Evolutionary conservation across 2,797 vertebrate species (phyloP), one percentile per base, ranked within the genome.

Genomic region (Sylvia borin): DNA sequence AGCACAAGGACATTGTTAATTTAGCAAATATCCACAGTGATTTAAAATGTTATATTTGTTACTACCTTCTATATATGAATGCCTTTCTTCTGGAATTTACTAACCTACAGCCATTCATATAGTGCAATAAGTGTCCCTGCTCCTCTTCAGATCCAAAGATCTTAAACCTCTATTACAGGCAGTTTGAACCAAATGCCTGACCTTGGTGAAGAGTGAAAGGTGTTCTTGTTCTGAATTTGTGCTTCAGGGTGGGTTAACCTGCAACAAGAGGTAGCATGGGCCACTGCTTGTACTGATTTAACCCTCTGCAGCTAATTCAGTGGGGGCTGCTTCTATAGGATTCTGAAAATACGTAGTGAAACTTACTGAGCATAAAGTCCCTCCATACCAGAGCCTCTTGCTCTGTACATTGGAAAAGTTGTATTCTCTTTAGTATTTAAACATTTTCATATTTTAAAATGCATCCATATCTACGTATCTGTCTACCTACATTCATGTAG

Each of bases 401-500:
- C 55, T 85, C 12, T 60, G 13, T 32, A 22, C 9, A 4, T 32
- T 51, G 29, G 18, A 74, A 51, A 62, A 82, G 25, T 13, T 53
- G 17, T 12, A 29, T 51, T 91, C 10, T 11, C 15, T 73, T 70
- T n/a, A 48, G 16, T 38, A 34, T 36, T 47, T 14, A 38, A 45
- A 53, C 60, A 38, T 75, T 43, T 13, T 9, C 26, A 7, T 8
- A 5, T 51, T 62, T 93, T 53, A 34, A 79, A 85, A 60, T 70
- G 10, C 32, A 53, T 79, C 43, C 4, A 0, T 64, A 53, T 73
- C 15, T 48, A 0, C 10, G 7, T 55, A 0, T 40, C 24, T 34
- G 1, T 24, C 38, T 76, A 14, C 31, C 65, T 47, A 2, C 16
- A 2, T 54, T 80, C 38, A 36, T 36, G 34, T 45, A 22, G 10